Percentiles rank a stretch among this genome's conserved stretches.
Evolutionary conservation across 2,113 vertebrate species (phyloP).

Genomic region (Bufo bufo): DNA sequence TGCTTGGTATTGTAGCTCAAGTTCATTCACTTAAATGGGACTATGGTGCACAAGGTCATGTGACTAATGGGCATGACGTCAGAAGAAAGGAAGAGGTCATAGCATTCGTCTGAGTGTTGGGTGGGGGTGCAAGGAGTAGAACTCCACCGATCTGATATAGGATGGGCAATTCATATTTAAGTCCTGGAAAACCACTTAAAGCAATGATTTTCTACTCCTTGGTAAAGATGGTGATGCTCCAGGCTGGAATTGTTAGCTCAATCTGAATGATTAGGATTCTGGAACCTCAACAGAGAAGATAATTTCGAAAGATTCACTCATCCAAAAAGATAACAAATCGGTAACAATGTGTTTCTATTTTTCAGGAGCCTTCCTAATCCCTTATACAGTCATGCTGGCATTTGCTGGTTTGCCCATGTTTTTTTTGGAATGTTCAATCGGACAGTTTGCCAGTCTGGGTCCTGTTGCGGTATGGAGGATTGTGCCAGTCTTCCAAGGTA

Average conservation of each 20-base stretch:
- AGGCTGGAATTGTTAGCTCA: background rate
- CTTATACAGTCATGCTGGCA: conserved; percentile 57
- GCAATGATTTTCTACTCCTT: no score
- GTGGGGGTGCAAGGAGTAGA: no score
- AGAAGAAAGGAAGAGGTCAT: no score
- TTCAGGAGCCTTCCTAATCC: conserved; percentile 60
- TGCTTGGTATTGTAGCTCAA: no score
- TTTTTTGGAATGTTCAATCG: conserved; percentile 58
- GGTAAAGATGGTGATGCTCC: no score
- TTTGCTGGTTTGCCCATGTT: conserved; percentile 55
- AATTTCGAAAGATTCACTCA: background rate
- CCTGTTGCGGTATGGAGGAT: conserved; percentile 55
- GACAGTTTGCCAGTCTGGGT: conserved; percentile 59
- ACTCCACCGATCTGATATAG: no score
- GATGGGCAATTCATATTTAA: no score
- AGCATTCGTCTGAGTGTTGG: no score
- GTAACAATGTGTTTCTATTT: background rate
- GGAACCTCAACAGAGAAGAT: background rate
- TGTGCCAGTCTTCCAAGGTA: conserved; percentile 57
- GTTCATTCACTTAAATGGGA: no score
- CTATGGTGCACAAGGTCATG: no score
- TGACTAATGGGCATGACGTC: no score
- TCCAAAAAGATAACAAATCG: background rate
- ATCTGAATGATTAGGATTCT: background rate
- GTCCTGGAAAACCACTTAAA: no score